phyloP scores from a whole-genome alignment of 2,113 vertebrate genomes.

The Setophaga kirtlandii region DNA sequence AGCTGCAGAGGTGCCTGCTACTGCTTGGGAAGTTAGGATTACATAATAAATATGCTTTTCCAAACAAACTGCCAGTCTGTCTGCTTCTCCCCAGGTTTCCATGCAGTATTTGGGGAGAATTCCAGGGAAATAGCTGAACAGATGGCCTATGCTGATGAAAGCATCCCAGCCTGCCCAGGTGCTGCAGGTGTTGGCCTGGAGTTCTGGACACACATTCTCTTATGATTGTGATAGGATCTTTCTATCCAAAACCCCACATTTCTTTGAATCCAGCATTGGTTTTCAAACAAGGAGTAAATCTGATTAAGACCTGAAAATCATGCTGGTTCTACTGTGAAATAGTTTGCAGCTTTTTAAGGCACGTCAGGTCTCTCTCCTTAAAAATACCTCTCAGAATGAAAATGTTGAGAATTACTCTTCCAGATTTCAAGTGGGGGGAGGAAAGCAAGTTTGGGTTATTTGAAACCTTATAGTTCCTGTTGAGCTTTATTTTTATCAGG shows the following conservation, averaged over 20 bases:
- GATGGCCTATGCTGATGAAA: not conserved
- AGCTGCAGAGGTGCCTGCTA: not conserved
- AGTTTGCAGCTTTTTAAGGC: not conserved
- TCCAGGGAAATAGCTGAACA: not conserved
- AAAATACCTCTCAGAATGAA: not conserved
- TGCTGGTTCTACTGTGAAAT: not conserved
- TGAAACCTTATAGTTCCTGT: not conserved
- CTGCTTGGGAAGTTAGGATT: not conserved
- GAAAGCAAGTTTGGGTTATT: not conserved
- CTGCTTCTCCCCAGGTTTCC: not conserved
- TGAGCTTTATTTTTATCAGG: not conserved
- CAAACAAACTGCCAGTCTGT: not conserved
- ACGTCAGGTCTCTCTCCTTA: not conserved
- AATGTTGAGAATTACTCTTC: not conserved
- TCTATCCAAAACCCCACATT: not conserved
- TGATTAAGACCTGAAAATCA: not conserved
- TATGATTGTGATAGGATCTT: not conserved
- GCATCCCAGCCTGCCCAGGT: not conserved
- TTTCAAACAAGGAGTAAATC: not conserved
- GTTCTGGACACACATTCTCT: not conserved
- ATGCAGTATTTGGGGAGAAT: not conserved
- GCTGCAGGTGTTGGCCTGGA: not conserved
- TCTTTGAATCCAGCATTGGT: not conserved
- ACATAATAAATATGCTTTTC: not conserved
- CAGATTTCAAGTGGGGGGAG: not conserved